A percentile compares a stretch with the other conserved stretches of the same genome.
Conservation (phyloP, 1,140 invertebrate species). For the Meloidogyne floridensis region DNA sequence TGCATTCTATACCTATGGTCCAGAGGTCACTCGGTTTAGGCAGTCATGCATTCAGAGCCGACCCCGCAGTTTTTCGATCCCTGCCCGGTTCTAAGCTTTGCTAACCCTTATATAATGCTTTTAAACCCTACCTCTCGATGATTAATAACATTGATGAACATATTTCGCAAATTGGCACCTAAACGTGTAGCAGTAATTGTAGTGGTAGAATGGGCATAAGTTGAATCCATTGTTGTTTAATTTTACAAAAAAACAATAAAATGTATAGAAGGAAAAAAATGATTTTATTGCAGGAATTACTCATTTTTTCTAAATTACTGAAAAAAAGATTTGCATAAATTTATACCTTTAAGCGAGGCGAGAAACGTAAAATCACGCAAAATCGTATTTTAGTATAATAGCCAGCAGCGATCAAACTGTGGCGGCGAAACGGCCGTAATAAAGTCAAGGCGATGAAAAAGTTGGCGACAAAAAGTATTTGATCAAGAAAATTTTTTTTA, state of each 20-base stretch:
- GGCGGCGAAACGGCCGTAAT: too few species aligned
- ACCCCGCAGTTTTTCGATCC: too few species aligned
- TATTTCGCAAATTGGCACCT: neutral
- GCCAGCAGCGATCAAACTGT: neutral
- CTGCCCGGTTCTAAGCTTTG: neutral
- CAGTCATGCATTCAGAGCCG: too few species aligned
- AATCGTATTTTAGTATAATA: neutral
- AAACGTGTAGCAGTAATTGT: neutral
- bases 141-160: constrained; percentile 12
- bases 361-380: neutral
- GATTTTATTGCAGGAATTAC: neutral
- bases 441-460: too few species aligned
- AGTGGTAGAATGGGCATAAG: neutral
- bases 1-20: too few species aligned
- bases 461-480: too few species aligned
- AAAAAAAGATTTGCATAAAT: neutral
- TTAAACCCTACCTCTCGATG: neutral
- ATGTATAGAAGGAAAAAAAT: neutral
- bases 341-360: neutral
- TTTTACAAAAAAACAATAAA: neutral
- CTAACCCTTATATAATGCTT: neutral
- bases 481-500: too few species aligned
- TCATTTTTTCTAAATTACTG: neutral
- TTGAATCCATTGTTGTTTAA: neutral
- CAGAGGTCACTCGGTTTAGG: too few species aligned